phyloP scores from a whole-genome alignment of 2,113 vertebrate genomes.

The Chloropsis cyanopogon region DNA sequence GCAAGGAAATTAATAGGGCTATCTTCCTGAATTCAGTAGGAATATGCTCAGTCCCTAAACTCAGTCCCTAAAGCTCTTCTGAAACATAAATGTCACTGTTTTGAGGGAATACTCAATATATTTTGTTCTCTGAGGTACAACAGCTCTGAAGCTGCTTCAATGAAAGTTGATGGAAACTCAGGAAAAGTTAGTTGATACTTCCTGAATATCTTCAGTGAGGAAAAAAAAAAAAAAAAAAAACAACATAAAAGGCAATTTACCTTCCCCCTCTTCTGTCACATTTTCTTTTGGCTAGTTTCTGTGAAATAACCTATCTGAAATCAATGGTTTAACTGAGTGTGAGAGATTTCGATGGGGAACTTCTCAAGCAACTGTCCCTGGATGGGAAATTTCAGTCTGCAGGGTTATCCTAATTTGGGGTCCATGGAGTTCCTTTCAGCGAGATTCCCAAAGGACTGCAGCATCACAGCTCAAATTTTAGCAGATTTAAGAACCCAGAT shows the following conservation, averaged over 20 bases:
- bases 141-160: not conserved
- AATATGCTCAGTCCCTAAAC: not conserved
- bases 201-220: not conserved
- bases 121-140: not conserved
- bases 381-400: not conserved
- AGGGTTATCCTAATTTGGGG: not conserved
- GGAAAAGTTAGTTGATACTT: not conserved
- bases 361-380: not conserved
- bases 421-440: not conserved
- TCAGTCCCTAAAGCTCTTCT: not conserved
- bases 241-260: not conserved
- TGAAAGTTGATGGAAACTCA: not conserved
- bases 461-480: not conserved
- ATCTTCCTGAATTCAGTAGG: not conserved
- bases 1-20: not conserved
- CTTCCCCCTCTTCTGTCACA: not conserved
- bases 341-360: not conserved
- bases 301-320: not conserved
- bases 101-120: constrained; percentile 9
- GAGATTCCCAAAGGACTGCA: not conserved
- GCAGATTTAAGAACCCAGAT: not conserved
- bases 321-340: not conserved
- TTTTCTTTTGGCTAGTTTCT: not conserved
- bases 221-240: not conserved
- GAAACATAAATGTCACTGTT: constrained; percentile 7